Evolutionary conservation across 1,140 invertebrate genomes (phyloP).

Genomic region (Bathynomus jamesi): DNA sequence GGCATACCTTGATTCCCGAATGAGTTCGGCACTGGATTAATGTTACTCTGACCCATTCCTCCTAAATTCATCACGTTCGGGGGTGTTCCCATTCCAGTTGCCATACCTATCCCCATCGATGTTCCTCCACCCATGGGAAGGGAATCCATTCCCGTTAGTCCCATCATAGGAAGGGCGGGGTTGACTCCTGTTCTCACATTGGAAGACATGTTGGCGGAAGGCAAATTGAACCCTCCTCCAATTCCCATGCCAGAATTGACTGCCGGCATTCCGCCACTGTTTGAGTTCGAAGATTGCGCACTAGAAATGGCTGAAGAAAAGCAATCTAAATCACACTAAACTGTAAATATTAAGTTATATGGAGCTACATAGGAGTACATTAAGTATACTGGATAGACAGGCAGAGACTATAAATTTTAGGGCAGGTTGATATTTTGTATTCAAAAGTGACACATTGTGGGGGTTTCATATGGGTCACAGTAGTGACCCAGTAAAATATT

Average conservation of each 20-base stretch:
- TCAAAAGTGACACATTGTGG: no score
- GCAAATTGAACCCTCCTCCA: background rate
- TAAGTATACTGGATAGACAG: background rate
- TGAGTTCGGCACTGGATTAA: conserved; percentile 5
- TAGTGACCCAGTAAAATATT: no score
- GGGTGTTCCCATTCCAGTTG: background rate
- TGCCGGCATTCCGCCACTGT: background rate
- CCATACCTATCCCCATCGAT: background rate
- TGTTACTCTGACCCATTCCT: background rate
- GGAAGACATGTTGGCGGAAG: background rate
- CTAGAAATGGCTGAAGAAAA: background rate
- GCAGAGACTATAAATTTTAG: background rate
- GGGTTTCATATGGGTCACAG: no score
- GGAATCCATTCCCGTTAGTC: background rate
- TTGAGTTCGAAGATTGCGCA: conserved; percentile 1
- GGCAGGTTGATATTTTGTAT: no score
- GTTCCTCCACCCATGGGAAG: background rate
- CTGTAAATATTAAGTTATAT: background rate
- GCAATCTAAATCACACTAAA: conserved; percentile 1
- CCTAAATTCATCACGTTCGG: conserved; percentile 21
- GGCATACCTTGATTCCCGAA: background rate
- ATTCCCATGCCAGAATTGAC: background rate
- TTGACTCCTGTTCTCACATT: background rate
- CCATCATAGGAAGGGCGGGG: background rate
- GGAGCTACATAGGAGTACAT: background rate